Evolutionary conservation across 2,113 vertebrate species (phyloP).

Genomic region (Gyps fulvus): DNA sequence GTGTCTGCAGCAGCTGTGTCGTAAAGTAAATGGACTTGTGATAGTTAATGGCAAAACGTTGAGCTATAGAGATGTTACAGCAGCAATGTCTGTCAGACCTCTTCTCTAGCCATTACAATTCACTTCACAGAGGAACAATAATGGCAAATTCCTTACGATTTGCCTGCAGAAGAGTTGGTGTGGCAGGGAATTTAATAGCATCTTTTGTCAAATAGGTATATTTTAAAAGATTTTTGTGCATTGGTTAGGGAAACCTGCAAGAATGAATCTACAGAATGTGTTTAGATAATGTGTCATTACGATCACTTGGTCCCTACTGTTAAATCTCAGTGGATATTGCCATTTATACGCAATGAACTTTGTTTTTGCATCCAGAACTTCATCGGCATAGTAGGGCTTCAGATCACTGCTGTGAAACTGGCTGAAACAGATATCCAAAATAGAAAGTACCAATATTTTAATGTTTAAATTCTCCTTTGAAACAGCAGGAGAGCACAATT

Average conservation of each 20-base stretch:
- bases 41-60: neutral
- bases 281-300: neutral
- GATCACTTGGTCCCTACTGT: neutral
- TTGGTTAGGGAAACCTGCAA: neutral
- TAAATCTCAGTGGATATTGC: neutral
- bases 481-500: neutral
- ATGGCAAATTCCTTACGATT: neutral
- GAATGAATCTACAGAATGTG: neutral
- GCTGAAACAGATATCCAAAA: neutral
- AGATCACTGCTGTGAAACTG: neutral
- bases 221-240: neutral
- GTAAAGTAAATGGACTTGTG: neutral
- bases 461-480: neutral
- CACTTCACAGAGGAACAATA: neutral
- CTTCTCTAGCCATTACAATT: neutral
- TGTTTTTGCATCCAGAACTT: neutral
- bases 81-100: neutral
- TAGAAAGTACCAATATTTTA: neutral
- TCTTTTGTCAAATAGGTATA: neutral
- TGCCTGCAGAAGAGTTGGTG: neutral
- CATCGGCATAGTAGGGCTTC: neutral
- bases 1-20: neutral
- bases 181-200: neutral
- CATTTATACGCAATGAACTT: neutral
- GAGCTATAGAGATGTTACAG: neutral